Conservation (phyloP, 2,113 vertebrate genomes). For the Grallaria varia region DNA sequence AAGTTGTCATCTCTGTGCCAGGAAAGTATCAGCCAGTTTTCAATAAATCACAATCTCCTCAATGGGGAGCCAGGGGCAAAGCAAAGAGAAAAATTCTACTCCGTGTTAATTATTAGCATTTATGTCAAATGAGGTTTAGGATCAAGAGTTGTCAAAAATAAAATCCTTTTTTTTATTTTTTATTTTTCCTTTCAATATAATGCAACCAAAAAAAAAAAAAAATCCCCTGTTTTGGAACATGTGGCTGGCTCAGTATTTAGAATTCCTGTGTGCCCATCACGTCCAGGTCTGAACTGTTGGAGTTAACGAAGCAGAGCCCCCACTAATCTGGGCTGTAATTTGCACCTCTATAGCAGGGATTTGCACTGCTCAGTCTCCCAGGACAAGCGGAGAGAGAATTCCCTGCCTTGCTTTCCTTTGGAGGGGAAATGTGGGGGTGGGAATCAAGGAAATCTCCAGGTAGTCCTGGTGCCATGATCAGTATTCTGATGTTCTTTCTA, state of each 20-base stretch:
- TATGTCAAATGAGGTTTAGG: conserved; percentile 71
- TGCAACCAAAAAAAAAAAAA: conserved; percentile 48
- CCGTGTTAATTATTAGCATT: conserved; percentile 63
- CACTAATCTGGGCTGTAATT: neutral
- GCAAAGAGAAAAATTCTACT: conserved; percentile 55
- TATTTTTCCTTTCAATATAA: conserved; percentile 49
- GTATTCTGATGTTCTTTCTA: neutral
- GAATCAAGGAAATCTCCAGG: neutral
- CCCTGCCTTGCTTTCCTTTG: neutral
- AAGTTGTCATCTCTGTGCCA: conserved; percentile 23
- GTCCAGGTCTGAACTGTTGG: neutral
- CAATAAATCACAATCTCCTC: conserved; percentile 62
- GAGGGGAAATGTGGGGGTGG: neutral
- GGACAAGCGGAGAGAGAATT: neutral
- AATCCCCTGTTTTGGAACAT: neutral
- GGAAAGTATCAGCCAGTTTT: conserved; percentile 68
- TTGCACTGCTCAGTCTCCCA: neutral
- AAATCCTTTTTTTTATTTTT: neutral
- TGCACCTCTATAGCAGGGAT: neutral
- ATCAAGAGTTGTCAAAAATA: conserved; percentile 68
- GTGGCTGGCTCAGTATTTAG: conserved; percentile 27
- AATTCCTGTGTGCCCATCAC: neutral
- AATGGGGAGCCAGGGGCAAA: conserved; percentile 44
- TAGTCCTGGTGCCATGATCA: neutral
- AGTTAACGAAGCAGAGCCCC: neutral